A percentile compares a stretch with the other conserved stretches of the same genome.
phyloP scores from a whole-genome alignment of 2,797 vertebrate species.

The Sebastiscus tertius region DNA sequence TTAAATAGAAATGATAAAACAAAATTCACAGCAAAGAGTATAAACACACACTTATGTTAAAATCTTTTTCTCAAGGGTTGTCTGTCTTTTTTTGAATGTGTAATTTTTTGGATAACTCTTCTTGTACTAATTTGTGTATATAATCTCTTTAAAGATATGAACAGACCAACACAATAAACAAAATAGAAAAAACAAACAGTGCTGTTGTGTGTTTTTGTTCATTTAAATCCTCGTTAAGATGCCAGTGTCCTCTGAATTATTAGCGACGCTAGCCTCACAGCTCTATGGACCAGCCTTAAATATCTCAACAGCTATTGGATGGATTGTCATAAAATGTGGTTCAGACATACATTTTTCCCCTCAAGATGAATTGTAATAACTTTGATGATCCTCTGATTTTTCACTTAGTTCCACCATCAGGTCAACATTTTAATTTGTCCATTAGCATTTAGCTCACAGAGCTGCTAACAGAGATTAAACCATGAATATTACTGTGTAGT shows the following conservation, averaged over 20 bases:
- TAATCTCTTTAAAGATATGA: conserved; percentile 88
- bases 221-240: not conserved
- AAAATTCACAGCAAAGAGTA: not conserved
- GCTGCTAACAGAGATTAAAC: too few relatives aligned
- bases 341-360: not conserved
- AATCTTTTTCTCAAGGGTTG: conserved; percentile 43
- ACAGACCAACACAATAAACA: conserved; percentile 86
- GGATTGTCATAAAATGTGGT: not conserved
- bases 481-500: not conserved
- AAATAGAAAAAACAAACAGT: conserved; percentile 28
- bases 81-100: conserved; percentile 64
- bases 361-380: not conserved
- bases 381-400: not conserved
- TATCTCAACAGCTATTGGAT: not conserved
- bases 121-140: conserved; percentile 89
- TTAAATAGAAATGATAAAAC: not conserved
- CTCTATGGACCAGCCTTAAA: not conserved
- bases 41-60: conserved; percentile 45
- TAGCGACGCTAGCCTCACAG: not conserved
- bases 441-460: too few relatives aligned
- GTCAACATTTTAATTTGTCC: not conserved
- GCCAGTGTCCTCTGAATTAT: not conserved
- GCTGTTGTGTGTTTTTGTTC: not conserved
- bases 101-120: conserved; percentile 53
- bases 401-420: not conserved